Evolutionary conservation across 2,888 invertebrate genomes (phyloP), one percentile per base, ranked within the genome.

Genomic region (Daptonema setosum): DNA sequence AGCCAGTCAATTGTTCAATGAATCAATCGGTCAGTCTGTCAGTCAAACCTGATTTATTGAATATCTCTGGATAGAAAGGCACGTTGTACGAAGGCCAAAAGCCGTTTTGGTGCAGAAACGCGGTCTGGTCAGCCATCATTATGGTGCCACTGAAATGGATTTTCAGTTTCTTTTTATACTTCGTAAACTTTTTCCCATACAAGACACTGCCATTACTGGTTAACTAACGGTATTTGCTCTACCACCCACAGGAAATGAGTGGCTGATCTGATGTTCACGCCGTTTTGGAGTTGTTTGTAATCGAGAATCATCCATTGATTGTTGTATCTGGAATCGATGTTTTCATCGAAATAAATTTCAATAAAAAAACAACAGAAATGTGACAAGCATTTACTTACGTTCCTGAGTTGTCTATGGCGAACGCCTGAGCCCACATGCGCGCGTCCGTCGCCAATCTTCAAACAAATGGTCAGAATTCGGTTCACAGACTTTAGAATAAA

Each of bases 301-400:
- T 86, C 83, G 0, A 85, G 77, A 3, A 83, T 76, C 63, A 86
- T 78, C 87, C 87, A 90, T 69, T 88, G 86, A 67, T 85, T 85
- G 70, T 82, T 82, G 58, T 83, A 83, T 2, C 74, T 74, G 52
- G 22, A 53, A 52, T 17, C 22, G 20, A 52, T 28, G 8, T 17
- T n/a, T n/a, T n/a, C n/a, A n/a, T n/a, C n/a, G n/a, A n/a, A 35
- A 17, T 17, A 35, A 17, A 8, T 8, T 8, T 35, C 35, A n/a
- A 2, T 20, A 29, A n/a, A 29, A 2, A 2, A 52, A n/a, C 3
- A 5, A 3, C 3, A 3, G 50, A 3, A 26, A 26, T 26, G 24
- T 50, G 50, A 14, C 26, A 24, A 50, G 2, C 3, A 50, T 26
- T 26, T 3, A 52, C 72, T 64, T 64, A 77, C 50, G 85, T 85